Percentiles rank a stretch among this genome's conserved stretches.
Evolutionary conservation across 2,888 invertebrate species (phyloP).

Genomic region (Idaea dimidiata): DNA sequence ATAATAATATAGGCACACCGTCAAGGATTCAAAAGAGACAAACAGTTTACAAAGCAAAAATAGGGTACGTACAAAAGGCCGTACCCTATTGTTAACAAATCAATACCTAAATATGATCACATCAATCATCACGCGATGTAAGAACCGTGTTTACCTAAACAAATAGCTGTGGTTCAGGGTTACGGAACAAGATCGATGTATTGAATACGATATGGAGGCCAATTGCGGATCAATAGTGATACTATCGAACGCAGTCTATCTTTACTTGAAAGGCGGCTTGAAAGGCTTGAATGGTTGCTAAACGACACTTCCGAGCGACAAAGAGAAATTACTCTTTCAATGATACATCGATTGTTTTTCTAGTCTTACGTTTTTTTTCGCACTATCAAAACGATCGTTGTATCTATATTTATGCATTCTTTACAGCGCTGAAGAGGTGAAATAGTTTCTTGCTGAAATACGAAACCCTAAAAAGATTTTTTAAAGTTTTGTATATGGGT

Average conservation of each 20-base stretch:
- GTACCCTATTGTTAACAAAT: background rate
- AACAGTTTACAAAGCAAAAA: background rate
- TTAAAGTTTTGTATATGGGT: too few species aligned
- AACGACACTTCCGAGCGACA: background rate
- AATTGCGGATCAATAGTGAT: constrained; percentile 27
- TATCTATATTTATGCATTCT: too few species aligned
- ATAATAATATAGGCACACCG: background rate
- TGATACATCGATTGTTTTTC: too few species aligned
- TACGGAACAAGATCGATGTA: constrained; percentile 29
- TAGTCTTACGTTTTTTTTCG: too few species aligned
- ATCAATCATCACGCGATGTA: background rate
- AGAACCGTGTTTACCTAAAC: constrained; percentile 17
- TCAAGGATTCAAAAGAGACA: background rate
- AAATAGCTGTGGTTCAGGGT: constrained; percentile 15
- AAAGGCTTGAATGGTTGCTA: constrained; percentile 15
- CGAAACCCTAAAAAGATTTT: too few species aligned
- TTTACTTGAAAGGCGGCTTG: constrained; percentile 14
- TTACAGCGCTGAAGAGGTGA: too few species aligned
- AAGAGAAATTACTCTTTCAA: background rate
- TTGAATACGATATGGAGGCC: constrained; percentile 17
- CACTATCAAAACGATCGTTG: too few species aligned
- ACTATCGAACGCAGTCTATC: constrained; percentile 26
- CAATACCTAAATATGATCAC: background rate
- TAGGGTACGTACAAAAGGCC: background rate
- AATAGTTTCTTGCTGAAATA: too few species aligned